Evolutionary conservation across 2,797 vertebrate species (phyloP).

Genomic region (Sebastes vulpes): DNA sequence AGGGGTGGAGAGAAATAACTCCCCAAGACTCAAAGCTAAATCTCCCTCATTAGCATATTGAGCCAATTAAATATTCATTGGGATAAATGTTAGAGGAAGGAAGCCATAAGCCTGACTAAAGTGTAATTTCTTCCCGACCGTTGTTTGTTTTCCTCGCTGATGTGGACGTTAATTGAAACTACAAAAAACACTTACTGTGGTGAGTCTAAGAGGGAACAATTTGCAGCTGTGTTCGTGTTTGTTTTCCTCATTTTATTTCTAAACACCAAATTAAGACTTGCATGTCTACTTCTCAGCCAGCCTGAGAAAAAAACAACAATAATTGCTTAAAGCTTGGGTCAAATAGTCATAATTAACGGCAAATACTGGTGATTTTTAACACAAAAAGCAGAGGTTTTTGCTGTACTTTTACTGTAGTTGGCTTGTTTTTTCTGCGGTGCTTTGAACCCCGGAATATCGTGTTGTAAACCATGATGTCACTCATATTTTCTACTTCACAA

Average conservation of each 20-base stretch:
- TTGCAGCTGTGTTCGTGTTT: neutral
- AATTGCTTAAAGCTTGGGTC: neutral
- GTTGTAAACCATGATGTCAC: neutral
- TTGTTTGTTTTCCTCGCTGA: slow-evolving; percentile 15
- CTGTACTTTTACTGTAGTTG: neutral
- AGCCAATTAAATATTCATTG: slow-evolving; percentile 81
- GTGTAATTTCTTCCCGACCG: neutral
- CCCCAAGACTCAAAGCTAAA: slow-evolving; percentile 64
- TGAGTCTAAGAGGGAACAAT: neutral
- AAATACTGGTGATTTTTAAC: neutral
- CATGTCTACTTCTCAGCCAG: neutral
- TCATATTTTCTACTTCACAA: neutral
- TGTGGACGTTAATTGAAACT: slow-evolving; percentile 37
- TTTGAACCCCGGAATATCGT: neutral
- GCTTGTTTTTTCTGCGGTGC: neutral
- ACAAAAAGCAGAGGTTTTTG: neutral
- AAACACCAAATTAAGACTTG: slow-evolving; percentile 3
- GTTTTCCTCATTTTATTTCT: neutral
- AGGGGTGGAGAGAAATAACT: slow-evolving; percentile 47
- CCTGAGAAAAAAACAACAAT: neutral
- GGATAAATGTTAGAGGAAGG: slow-evolving; percentile 71
- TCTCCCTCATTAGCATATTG: slow-evolving; percentile 72
- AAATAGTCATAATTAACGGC: neutral
- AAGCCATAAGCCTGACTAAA: slow-evolving; percentile 26
- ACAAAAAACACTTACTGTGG: slow-evolving; percentile 11